Base-by-base conservation (phyloP, 2,888 invertebrate genomes). In the Allacma fusca region DNA sequence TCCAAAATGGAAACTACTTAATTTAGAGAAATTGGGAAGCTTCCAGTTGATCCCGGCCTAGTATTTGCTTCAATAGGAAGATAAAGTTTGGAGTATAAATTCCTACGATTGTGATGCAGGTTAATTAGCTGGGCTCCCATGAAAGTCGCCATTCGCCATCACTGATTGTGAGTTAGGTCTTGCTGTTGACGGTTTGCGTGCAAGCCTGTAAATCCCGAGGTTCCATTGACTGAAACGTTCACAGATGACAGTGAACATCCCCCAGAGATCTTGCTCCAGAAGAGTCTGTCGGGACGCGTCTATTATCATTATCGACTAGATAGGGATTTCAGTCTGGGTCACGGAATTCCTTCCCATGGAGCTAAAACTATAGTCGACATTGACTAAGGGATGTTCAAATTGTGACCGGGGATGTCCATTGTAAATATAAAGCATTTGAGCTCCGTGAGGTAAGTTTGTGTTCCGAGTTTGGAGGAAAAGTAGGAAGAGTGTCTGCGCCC, bases 11-110 rank as follows among this genome's bases (percentile, higher is more conserved):
- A 73, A 29, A n/a, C 24, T 57, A 9, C 12, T 73, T 21, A 73
- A 62, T 12, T 62, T 19, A n/a, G 12, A 7, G 29, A 73, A 73
- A 24, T 73, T 62, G 4, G 59, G 62, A 29, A 7, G 28, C 9
- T 23, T 73, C 73, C 29, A 73, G 62, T 26, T 73, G 62, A 26
- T 73, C 73, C 5, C 34, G 73, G 24, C 73, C n/a, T n/a, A n/a
- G n/a, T 73, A 28, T 73, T 59, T 28, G 59, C 73, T 34, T 73
- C 73, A 21, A 73, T 28, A 13, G 73, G 28, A n/a, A 73, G 19
- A 24, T 62, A 73, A 9, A 73, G 34, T 62, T 73, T 4, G 16
- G 24, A 5, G 62, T 13, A 73, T 73, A 24, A 21, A 9, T 9
- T 28, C 62, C 62, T 16, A 73, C 62, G n/a, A 26, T n/a, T n/a